Base-by-base conservation (phyloP, 1,140 invertebrate species). In the Tetramorium alpestre region DNA sequence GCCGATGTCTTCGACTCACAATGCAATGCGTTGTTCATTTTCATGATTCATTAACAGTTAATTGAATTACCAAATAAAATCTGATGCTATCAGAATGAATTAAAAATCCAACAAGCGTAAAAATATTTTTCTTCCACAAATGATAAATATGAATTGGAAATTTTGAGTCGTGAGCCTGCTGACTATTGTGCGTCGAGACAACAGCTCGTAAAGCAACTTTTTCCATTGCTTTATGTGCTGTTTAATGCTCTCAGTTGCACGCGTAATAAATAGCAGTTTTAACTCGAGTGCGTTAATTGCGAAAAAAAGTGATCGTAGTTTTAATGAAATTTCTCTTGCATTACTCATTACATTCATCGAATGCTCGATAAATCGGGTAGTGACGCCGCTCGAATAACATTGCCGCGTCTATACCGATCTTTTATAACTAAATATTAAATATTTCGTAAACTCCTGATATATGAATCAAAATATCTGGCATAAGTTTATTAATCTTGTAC, bases 381-480 rank as follows among this genome's bases (percentile, higher is more conserved):
- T 67, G 33, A 80, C n/a, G 77, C 49, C 44, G 64, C 22, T 22
- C 28, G 56, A 60, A 22, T 28, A 60, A 44, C 38, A 65, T 58
- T 67, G 44, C 22, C n/a, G 47, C 33, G 13, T 16, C 41, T 22
- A 54, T 72, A 33, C 22, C 41, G 3, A 64, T 78, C 28, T 38
- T 54, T 80, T 41, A 65, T 67, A 81, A 81, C 10, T 58, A 81
- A 18, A 28, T 44, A 70, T 81, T 70, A 44, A 70, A 3, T 70
- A n/a, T 58, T 81, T 70, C 38, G 38, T 1, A 75, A 73, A 49
- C 44, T 47, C 22, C 51, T 41, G 25, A 33, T 41, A 25, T 22
- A 18, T 1, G 25, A 2, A 22, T 49, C 25, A 13, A n/a, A 64
- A 49, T 60, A 18, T 78, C 54, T 22, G 38, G 0, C 8, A n/a